These are phyloP conservation scores for Heliconius ismenius DNA, from an alignment of 2,888 invertebrate species.

Conservation along the genomic window DNA sequence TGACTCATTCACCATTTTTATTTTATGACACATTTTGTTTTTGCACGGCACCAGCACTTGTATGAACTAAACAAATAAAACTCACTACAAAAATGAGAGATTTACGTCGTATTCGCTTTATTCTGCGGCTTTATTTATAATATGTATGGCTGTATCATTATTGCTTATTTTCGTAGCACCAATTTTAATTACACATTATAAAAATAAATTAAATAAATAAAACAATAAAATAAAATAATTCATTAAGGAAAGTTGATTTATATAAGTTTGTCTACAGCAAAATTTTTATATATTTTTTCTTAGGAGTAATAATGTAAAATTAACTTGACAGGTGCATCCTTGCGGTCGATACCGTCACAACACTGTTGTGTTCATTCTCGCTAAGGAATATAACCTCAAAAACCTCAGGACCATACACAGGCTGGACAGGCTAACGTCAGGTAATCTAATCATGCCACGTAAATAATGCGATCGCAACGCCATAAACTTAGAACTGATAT, in stretches of 20 bases:
- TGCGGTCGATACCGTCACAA: slow-evolving; percentile 99
- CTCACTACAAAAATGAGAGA: slow-evolving; percentile 3
- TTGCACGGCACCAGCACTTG: slow-evolving; percentile 37
- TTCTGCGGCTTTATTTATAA: slow-evolving; percentile 33
- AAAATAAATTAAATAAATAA: slow-evolving; percentile 29
- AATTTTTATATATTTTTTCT: slow-evolving; percentile 1
- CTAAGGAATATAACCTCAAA: slow-evolving; percentile 96
- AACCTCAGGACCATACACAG: slow-evolving; percentile 97
- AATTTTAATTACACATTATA: slow-evolving; percentile 28
- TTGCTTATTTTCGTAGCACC: slow-evolving; percentile 36
- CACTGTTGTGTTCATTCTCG: slow-evolving; percentile 97
- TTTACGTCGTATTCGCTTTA: slow-evolving; percentile 27
- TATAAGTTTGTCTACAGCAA: not conserved
- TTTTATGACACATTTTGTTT: slow-evolving; percentile 33
- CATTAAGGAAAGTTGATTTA: not conserved
- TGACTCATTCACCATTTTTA: slow-evolving; percentile 1
- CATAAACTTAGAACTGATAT: too few relatives aligned
- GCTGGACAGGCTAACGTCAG: slow-evolving; percentile 97
- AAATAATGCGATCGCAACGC: too few relatives aligned
- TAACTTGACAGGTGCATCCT: slow-evolving; percentile 91
- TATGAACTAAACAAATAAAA: slow-evolving; percentile 26
- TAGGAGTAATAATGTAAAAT: slow-evolving; percentile 27
- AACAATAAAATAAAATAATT: slow-evolving; percentile 11
- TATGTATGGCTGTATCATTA: slow-evolving; percentile 32
- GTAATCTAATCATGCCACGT: slow-evolving; percentile 59